phyloP scores from a whole-genome alignment of 35 echinoderm and acorn worm species.

The Nesometra sesokonis region DNA sequence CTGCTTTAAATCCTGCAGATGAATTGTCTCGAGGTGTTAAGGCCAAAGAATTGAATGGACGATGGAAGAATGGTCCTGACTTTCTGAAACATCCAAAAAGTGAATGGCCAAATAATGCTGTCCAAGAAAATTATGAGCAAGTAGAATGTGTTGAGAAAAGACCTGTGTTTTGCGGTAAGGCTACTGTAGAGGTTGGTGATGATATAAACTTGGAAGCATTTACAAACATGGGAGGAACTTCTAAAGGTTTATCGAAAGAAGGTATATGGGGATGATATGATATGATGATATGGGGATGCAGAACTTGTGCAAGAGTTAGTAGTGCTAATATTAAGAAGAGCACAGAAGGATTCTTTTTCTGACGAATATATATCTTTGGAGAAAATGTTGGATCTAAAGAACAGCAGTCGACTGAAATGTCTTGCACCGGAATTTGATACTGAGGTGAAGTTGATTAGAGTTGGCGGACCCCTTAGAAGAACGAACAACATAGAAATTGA shows the following conservation, averaged over 20 bases:
- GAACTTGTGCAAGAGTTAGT: not conserved
- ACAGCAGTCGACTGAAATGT: not conserved
- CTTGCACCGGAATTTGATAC: slow-evolving; percentile 1
- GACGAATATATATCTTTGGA: not conserved
- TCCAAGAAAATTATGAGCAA: not conserved
- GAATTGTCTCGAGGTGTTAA: slow-evolving; percentile 12
- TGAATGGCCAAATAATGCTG: not conserved
- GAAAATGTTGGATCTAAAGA: not conserved
- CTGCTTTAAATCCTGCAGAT: slow-evolving; percentile 8
- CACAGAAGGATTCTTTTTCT: slow-evolving; percentile 11
- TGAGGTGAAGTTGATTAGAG: slow-evolving; percentile 3
- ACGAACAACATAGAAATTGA: not conserved
- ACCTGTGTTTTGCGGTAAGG: not conserved
- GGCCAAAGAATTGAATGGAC: not conserved
- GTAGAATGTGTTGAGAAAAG: not conserved
- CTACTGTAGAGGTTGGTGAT: too few species aligned
- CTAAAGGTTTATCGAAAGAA: not conserved
- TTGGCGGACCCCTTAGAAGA: not conserved
- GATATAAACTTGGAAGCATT: not conserved
- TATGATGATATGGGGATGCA: too few species aligned
- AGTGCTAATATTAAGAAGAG: too few species aligned
- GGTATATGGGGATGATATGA: not conserved
- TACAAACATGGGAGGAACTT: slow-evolving; percentile 8
- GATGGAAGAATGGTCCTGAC: slow-evolving; percentile 6
- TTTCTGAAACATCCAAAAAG: not conserved